phyloP scores from a whole-genome alignment of 2,888 invertebrate species.

The Pandemis heparana region DNA sequence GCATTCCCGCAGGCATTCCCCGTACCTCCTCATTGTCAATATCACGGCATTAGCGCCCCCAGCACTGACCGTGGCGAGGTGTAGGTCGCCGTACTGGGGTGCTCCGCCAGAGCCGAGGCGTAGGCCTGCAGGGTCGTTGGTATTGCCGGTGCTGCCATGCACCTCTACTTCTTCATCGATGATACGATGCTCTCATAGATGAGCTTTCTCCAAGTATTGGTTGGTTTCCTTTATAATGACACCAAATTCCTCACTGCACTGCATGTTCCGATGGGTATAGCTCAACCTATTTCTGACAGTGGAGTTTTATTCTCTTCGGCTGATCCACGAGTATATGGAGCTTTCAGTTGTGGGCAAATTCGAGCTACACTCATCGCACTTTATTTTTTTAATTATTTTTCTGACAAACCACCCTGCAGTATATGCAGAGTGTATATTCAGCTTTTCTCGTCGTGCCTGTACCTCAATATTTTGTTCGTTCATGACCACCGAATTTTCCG shows the following conservation, averaged over 20 bases:
- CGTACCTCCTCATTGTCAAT: no score
- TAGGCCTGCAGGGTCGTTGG: no score
- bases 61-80: no score
- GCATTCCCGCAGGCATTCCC: no score
- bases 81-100: no score
- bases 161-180: no score
- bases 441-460: conserved; percentile 5
- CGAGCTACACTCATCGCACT: not conserved
- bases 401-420: conserved; percentile 16
- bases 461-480: not conserved
- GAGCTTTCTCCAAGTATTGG: conserved; percentile 11
- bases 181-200: no score
- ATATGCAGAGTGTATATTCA: conserved; percentile 10
- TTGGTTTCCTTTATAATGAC: not conserved
- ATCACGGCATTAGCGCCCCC: no score
- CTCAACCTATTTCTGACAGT: not conserved
- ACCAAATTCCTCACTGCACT: not conserved
- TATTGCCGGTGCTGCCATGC: no score
- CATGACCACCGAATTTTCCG: no score
- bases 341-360: not conserved
- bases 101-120: no score
- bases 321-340: conserved; percentile 15
- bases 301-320: not conserved
- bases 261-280: not conserved
- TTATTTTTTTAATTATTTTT: not conserved